Base-by-base conservation (phyloP, 2,113 vertebrate genomes). In the Myotis davidii region DNA sequence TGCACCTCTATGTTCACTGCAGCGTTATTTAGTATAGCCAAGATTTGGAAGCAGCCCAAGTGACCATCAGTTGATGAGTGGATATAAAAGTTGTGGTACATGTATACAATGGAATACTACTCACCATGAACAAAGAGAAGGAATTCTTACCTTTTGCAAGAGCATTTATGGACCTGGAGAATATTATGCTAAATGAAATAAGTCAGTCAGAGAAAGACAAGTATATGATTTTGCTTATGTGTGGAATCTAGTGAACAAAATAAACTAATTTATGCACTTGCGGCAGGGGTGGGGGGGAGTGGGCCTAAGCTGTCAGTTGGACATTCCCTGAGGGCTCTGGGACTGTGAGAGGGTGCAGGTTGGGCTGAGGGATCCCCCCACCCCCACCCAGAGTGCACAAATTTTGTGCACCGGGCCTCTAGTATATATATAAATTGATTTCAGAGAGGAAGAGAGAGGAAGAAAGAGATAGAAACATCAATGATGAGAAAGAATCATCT, bases 261-360 rank as follows among this genome's bases (percentile, higher is more conserved):
- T 65, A 32, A 64, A 65, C 29, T 32, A 65, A 32, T 32, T 61
- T 25, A 61, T 61, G 25, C 59, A 61, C 25, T 61, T 27, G 25
- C 7, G 7, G 42, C 42, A 2, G 25, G 56, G 9, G 23, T 0
- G 3, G 0, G 25, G 25, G 59, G 20, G 3, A 59, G 21, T 59
- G 56, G 56, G 56, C 56, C 3, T 61, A 27, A 61, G 1, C 59
- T 9, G 3, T 61, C 25, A 61, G 59, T 61, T 61, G 59, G 59
- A 61, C 59, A 61, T 61, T 10, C 59, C 25, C 59, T 61, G 25
- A 27, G 59, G 25, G 59, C 25, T 61, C 25, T 9, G 9, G 1
- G 25, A 61, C 25, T 61, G 23, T 59, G 25, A 25, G 4, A 61
- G 59, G 10, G 59, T 3, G 25, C 10, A 61, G 9, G 25, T 23